These are phyloP conservation scores for Bathynomus jamesi DNA, from an alignment of 1,140 invertebrate species.

Conservation along the genomic window DNA sequence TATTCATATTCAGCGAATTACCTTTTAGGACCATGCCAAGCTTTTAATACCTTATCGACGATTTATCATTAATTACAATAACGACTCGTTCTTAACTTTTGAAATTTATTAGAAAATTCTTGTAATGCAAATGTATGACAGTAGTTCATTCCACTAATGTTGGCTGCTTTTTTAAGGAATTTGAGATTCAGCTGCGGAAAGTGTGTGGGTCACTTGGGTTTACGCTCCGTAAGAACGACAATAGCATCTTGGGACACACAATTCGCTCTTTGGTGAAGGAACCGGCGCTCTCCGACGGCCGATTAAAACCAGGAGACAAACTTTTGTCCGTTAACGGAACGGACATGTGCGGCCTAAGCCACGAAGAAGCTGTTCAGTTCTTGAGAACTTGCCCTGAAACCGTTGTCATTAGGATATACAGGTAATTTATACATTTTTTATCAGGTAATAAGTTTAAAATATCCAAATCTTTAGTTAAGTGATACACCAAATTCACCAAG, in stretches of 20 bases:
- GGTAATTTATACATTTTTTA: constrained; percentile 20
- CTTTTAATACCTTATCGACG: too few species aligned
- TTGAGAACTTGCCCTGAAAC: constrained; percentile 54
- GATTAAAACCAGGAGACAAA: constrained; percentile 74
- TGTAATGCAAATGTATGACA: too few species aligned
- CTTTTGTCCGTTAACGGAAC: constrained; percentile 75
- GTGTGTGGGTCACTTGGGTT: constrained; percentile 78
- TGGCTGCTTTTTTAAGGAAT: constrained; percentile 58
- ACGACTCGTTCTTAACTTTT: too few species aligned
- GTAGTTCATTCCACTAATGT: too few species aligned
- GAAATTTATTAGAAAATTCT: too few species aligned
- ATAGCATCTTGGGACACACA: constrained; percentile 58
- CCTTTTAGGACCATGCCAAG: too few species aligned
- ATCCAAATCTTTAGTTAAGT: too few species aligned
- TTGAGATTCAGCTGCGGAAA: constrained; percentile 74
- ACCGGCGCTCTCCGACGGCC: constrained; percentile 72
- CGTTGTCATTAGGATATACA: constrained; percentile 63
- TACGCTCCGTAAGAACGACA: constrained; percentile 63
- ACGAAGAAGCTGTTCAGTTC: constrained; percentile 64
- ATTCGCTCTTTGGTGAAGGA: constrained; percentile 74
- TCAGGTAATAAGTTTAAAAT: too few species aligned
- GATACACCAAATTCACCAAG: too few species aligned
- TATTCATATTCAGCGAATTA: too few species aligned
- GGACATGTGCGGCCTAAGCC: constrained; percentile 68
- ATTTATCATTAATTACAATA: too few species aligned